Evolutionary conservation across 2,797 vertebrate genomes (phyloP).

Genomic region (Tenualosa ilisha): DNA sequence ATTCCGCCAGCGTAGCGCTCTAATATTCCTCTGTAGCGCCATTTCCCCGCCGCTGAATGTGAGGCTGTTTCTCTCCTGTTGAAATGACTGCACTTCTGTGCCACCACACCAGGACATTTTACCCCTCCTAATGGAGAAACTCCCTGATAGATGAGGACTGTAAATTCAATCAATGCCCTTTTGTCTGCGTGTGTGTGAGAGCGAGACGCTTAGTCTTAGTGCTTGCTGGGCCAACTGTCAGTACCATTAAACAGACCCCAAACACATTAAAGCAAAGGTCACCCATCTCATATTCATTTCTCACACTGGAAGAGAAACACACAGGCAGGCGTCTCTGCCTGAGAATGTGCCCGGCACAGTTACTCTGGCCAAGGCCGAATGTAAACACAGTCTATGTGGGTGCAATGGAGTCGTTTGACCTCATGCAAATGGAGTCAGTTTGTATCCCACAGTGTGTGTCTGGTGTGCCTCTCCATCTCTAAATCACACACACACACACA

Average conservation of each 20-base stretch:
- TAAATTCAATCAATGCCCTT: constrained; percentile 1
- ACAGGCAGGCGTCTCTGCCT: background rate
- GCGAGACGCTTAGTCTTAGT: background rate
- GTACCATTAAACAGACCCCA: background rate
- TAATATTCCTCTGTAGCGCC: background rate
- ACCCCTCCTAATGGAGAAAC: background rate
- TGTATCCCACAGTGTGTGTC: background rate
- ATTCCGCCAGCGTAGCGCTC: background rate
- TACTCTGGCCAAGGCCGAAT: background rate
- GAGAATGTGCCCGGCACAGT: too few relatives aligned
- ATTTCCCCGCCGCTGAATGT: background rate
- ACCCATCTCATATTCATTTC: background rate
- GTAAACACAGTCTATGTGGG: too few relatives aligned
- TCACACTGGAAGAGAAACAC: background rate
- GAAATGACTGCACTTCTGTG: background rate
- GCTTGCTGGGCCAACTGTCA: background rate
- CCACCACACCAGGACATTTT: too few relatives aligned
- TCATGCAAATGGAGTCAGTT: too few relatives aligned
- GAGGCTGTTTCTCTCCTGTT: background rate
- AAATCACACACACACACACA: too few relatives aligned
- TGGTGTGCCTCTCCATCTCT: background rate
- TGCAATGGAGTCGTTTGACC: too few relatives aligned
- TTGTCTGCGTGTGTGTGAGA: background rate
- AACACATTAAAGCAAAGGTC: background rate
- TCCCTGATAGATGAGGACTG: background rate